Evolutionary conservation across 2,113 vertebrate species (phyloP), one percentile per base, ranked within the genome.

Genomic region (Megaleporinus macrocephalus): DNA sequence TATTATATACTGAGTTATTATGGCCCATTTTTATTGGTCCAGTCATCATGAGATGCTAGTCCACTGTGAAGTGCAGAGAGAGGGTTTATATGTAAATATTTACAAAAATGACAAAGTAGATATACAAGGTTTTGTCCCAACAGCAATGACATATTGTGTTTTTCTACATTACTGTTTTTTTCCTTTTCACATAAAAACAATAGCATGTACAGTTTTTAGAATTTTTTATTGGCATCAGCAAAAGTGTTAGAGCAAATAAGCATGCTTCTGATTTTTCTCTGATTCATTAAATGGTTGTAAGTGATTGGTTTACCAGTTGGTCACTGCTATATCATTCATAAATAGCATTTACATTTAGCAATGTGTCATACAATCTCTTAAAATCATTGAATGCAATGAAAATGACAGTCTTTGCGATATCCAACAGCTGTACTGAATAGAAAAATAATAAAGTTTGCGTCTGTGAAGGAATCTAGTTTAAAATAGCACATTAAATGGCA

Each of bases 221-320:
- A 88, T 87, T 91, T 73, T 95, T 95, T 95, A 94, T 93, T 95
- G 89, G 91, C 93, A 92, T 93, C 90, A 92, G 92, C 92, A 94
- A 92, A 93, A 86, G 90, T 90, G 88, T 80, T 80, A 71, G 70
- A 65, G 69, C 69, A 86, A 78, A 83, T 89, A 91, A 90, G 88
- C 93, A 94, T 95, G 94, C 94, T 87, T 62, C 49, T 69, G 15
- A 71, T 63, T 87, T 74, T 85, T 41, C 78, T 72, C 78, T 79
- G 47, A 29, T 71, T 72, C n/a, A 61, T 26, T 61, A 61, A n/a
- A 80, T 80, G 55, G 41, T 20, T n/a, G 11, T 72, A 72, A 30
- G 20, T 62, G 33, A 71, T 41, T 29, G 47, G 26, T 27, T 51
- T 77, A 65, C 41, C 26, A 51, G 27, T 61, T 71, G 16, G 16